These are phyloP conservation scores for Gavialis gangeticus DNA, from an alignment of 2,113 vertebrate species.

Conservation along the genomic window DNA sequence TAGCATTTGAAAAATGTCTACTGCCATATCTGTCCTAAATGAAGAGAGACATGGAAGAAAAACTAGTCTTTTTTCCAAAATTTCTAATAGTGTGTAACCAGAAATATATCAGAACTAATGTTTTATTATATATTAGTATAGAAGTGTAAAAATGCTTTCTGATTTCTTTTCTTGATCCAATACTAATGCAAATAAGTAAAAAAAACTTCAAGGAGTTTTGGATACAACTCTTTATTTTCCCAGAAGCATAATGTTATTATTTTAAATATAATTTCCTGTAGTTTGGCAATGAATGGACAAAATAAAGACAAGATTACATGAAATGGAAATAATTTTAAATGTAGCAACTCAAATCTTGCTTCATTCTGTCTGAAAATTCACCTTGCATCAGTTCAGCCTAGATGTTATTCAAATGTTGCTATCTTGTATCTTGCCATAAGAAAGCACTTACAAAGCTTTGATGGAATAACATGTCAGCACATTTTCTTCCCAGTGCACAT, in stretches of 20 bases:
- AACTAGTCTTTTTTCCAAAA: neutral
- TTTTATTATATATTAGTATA: neutral
- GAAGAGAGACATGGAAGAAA: neutral
- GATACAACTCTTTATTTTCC: neutral
- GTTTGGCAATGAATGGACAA: neutral
- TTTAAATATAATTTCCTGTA: neutral
- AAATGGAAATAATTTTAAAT: neutral
- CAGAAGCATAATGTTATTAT: neutral
- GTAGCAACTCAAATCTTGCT: neutral
- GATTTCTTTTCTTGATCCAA: neutral
- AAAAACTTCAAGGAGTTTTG: neutral
- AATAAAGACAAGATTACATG: neutral
- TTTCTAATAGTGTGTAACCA: neutral
- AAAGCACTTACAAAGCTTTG: neutral
- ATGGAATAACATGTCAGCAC: neutral
- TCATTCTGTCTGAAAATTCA: neutral
- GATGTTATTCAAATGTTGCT: neutral
- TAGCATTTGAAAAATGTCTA: neutral
- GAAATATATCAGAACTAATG: neutral
- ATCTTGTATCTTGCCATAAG: neutral
- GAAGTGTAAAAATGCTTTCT: neutral
- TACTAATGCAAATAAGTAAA: neutral
- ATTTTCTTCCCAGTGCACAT: neutral
- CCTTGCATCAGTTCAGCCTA: neutral
- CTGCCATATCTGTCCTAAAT: too few relatives aligned